Conservation (phyloP, 1,140 invertebrate genomes). For the Myzus persicae region DNA sequence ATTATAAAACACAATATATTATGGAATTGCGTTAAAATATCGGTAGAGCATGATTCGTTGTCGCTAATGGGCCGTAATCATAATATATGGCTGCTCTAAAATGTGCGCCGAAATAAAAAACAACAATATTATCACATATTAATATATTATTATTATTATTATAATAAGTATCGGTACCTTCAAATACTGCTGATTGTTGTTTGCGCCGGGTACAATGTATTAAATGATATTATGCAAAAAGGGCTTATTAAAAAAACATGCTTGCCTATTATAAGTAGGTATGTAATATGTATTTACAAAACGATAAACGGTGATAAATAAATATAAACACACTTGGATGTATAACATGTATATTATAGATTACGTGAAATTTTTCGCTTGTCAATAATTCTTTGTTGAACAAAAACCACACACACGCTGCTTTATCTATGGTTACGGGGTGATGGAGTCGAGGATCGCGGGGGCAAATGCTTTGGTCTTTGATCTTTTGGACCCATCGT, state of each 20-base stretch:
- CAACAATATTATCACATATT: background rate
- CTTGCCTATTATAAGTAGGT: too few relatives aligned
- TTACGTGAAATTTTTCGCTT: background rate
- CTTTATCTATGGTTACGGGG: background rate
- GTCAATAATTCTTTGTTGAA: background rate
- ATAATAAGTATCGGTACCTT: background rate
- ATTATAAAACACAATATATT: background rate
- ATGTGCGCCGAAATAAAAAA: background rate
- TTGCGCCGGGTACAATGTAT: background rate
- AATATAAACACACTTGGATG: background rate
- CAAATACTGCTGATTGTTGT: background rate
- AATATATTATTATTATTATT: background rate
- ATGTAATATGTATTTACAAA: background rate
- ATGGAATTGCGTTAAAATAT: background rate
- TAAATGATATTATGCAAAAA: background rate
- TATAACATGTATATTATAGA: background rate
- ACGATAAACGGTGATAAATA: background rate
- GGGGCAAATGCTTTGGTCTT: background rate
- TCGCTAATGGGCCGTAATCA: background rate
- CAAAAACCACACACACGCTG: background rate
- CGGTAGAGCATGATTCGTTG: background rate
- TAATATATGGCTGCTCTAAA: background rate
- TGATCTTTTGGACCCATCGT: background rate
- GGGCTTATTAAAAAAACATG: background rate
- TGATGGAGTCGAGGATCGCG: background rate